Percentiles rank a stretch among this genome's conserved stretches.
Conservation (phyloP, 2,888 invertebrate genomes). For the Conops quadrifasciatus region DNA sequence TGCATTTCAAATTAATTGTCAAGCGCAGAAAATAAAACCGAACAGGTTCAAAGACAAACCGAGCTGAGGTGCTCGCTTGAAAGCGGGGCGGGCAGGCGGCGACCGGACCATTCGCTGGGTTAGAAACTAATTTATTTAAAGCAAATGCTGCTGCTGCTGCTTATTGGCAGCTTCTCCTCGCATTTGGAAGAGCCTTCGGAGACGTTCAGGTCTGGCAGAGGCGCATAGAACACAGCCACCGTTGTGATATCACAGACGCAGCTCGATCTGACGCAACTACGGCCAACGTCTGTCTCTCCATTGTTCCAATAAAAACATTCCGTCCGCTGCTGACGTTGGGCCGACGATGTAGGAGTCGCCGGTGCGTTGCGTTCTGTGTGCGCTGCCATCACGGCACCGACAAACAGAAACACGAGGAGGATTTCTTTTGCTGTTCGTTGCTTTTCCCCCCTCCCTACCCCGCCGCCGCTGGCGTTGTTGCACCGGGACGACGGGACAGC, state of each 20-base stretch:
- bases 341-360: constrained; percentile 21
- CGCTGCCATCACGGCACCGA: not conserved
- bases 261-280: not conserved
- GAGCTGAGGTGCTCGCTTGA: not conserved
- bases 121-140: constrained; percentile 24
- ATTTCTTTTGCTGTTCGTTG: constrained; percentile 14
- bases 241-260: not conserved
- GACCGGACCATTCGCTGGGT: not conserved
- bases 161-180: not conserved
- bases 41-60: constrained; percentile 16
- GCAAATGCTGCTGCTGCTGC: constrained; percentile 3
- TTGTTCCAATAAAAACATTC: constrained; percentile 19
- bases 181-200: too few species aligned
- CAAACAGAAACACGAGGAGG: constrained; percentile 1
- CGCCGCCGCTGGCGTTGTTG: too few species aligned
- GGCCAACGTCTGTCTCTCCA: not conserved
- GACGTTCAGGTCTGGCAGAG: too few species aligned
- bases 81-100: not conserved
- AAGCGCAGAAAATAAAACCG: constrained; percentile 20
- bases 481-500: not conserved
- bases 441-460: not conserved
- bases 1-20: constrained; percentile 36
- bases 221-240: not conserved
- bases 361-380: not conserved
- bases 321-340: not conserved